Evolutionary conservation across 2,113 vertebrate genomes (phyloP).

Genomic region (Aegithalos caudatus): DNA sequence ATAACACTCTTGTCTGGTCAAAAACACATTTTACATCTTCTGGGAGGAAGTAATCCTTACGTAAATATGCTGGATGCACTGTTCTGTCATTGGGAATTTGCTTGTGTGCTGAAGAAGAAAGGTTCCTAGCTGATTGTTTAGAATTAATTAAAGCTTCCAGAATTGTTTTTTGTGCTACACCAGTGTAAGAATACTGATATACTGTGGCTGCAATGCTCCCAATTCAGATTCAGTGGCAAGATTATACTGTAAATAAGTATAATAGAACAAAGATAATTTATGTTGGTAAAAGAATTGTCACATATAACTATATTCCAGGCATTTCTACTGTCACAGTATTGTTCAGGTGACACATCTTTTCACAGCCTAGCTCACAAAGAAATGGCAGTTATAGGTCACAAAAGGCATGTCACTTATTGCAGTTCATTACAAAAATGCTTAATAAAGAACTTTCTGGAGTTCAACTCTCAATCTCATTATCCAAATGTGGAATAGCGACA

Average conservation of each 20-base stretch:
- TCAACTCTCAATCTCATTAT: background rate
- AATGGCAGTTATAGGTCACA: background rate
- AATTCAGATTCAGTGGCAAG: background rate
- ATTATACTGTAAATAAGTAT: background rate
- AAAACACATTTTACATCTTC: conserved; percentile 3
- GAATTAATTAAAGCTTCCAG: conserved; percentile 2
- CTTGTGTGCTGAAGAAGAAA: background rate
- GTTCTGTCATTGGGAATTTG: background rate
- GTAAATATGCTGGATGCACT: background rate
- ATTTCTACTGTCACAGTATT: background rate
- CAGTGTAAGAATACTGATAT: background rate
- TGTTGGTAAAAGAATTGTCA: background rate
- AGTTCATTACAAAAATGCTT: background rate
- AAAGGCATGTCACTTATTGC: background rate
- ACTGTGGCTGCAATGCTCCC: background rate
- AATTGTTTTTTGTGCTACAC: background rate
- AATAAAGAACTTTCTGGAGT: background rate
- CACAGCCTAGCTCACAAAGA: background rate
- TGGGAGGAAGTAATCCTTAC: background rate
- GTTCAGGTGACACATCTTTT: background rate
- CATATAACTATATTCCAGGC: background rate
- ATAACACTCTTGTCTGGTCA: background rate
- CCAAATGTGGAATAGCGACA: background rate
- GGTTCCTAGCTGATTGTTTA: background rate
- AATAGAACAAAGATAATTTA: background rate